These are phyloP conservation scores for Microplitis deprimator DNA, from an alignment of 2,888 invertebrate species.

Conservation along the genomic window DNA sequence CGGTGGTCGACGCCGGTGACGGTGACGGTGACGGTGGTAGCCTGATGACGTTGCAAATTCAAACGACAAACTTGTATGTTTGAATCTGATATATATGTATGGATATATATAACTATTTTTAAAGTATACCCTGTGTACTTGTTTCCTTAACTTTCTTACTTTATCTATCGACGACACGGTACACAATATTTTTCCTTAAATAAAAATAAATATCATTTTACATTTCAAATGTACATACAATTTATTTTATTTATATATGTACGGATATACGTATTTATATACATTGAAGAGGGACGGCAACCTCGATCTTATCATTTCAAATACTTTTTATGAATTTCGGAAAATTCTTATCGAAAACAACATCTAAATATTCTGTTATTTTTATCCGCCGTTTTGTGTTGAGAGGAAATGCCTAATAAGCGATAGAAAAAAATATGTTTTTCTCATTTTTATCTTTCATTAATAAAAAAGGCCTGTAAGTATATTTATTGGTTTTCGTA, in stretches of 20 bases:
- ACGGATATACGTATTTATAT: no score
- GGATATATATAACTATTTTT: neutral
- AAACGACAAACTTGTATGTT: slow-evolving; percentile 43
- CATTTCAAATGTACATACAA: neutral
- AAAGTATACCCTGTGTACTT: neutral
- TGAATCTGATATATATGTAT: slow-evolving; percentile 9
- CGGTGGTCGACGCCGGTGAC: neutral
- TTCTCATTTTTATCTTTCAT: no score
- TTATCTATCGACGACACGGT: neutral
- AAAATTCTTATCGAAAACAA: no score
- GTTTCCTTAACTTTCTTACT: neutral
- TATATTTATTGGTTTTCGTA: no score
- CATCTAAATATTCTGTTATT: no score
- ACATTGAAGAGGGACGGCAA: no score
- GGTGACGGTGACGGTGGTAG: slow-evolving; percentile 19
- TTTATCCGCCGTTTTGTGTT: no score
- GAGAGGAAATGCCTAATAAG: no score
- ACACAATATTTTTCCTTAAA: neutral
- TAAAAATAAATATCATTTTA: neutral
- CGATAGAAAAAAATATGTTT: no score
- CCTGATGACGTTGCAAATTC: slow-evolving; percentile 52
- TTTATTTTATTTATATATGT: neutral
- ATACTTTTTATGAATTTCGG: no score
- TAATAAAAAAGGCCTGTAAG: no score
- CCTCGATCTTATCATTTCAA: no score